Base-by-base conservation (phyloP, 2,888 invertebrate species). In the Azorinus chamasolen region DNA sequence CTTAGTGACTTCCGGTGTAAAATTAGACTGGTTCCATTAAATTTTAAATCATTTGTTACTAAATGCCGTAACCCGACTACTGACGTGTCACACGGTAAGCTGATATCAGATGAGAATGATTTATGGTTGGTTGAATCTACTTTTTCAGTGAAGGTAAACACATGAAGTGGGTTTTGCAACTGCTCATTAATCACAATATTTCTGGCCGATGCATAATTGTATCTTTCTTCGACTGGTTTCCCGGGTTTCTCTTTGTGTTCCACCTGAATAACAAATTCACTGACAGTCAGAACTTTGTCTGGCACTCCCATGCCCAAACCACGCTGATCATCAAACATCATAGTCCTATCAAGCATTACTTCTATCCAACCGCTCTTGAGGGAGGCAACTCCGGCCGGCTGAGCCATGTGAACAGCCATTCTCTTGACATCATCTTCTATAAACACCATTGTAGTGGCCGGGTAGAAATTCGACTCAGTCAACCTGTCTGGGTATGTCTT, bases 341-440 rank as follows among this genome's bases (percentile, higher is more conserved):
- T 80, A 32, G 88, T 86, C 18, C 92, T 72, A 64, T 93, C 92
- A n/a, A 93, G 74, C 92, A 93, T 92, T 3, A 92, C 86, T 70
- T 93, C 93, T 27, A 93, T 57, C 74, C 82, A 83, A 1, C 92
- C 92, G 5, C 75, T 57, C n/a, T 86, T 74, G 22, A 90, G 82
- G 48, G 87, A 84, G 27, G 90, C 87, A 20, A 89, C 90, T 1
- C 92, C 93, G 51, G 91, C 90, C 14, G 92, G 86, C 78, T 93
- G 92, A 12, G 80, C 89, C 5, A 89, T 66, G 48, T 92, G 85
- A 10, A 93, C 39, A 1, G 90, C 88, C 53, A 93, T 53, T 41
- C 93, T 70, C 16, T 72, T 81, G 0, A 16, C 12, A 3, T 63
- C 55, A 66, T 92, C 91, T 55, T 92, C 91, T 1, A 93, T 58